Percentiles rank a stretch among this genome's conserved stretches.
phyloP scores from a whole-genome alignment of 2,797 vertebrate genomes.

The Danio tinwini region DNA sequence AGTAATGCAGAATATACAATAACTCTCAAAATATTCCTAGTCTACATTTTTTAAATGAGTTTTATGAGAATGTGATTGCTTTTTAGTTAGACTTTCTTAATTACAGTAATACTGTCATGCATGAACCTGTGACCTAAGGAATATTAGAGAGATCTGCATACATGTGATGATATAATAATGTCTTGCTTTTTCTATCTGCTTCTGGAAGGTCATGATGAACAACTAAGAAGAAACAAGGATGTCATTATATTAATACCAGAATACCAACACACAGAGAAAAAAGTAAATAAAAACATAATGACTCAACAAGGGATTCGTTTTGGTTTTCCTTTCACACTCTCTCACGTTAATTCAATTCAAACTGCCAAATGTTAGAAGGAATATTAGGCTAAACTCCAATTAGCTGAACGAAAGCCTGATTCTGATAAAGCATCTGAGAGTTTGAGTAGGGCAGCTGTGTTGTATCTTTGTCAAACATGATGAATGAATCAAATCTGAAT shows the following conservation, averaged over 20 bases:
- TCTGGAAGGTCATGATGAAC: conserved; percentile 76
- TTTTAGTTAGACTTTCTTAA: no score
- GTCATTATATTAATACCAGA: conserved; percentile 58
- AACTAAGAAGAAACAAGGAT: conserved; percentile 67
- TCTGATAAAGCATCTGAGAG: background rate
- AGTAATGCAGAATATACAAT: no score
- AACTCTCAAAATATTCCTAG: no score
- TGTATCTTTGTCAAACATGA: background rate
- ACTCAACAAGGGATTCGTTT: background rate
- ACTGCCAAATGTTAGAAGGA: background rate
- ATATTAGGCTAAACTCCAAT: background rate
- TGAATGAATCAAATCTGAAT: background rate
- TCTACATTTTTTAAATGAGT: no score
- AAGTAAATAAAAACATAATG: background rate
- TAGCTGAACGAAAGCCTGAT: background rate
- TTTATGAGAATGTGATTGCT: no score
- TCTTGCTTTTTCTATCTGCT: conserved; percentile 39
- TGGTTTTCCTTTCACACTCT: background rate
- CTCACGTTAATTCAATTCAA: background rate
- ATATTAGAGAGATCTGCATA: background rate
- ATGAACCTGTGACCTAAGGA: background rate
- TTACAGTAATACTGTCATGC: no score
- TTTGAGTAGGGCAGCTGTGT: background rate
- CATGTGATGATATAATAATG: background rate
- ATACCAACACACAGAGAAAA: background rate